Evolutionary conservation across 2,113 vertebrate species (phyloP).

Genomic region (Nothoprocta perdicaria): DNA sequence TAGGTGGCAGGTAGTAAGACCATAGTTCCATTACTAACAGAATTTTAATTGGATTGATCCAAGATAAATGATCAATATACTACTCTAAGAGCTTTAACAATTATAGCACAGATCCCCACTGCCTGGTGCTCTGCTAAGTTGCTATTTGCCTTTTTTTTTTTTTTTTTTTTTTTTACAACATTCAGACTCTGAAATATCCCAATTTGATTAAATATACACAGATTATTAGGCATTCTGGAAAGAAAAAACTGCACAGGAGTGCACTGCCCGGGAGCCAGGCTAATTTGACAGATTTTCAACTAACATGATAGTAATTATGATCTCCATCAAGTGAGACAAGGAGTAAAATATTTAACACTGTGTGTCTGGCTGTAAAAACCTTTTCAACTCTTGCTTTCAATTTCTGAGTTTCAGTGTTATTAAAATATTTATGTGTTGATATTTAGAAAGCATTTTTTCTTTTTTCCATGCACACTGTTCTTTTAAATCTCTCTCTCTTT

Average conservation of each 20-base stretch:
- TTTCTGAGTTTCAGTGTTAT: conserved; percentile 30
- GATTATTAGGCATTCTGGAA: conserved; percentile 40
- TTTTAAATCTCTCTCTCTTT: conserved; percentile 73
- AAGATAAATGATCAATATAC: conserved; percentile 5
- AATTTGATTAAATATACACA: conserved; percentile 38
- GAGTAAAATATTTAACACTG: conserved; percentile 27
- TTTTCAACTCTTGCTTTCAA: conserved; percentile 44
- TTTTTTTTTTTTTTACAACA: background rate
- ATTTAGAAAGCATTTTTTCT: conserved; percentile 27
- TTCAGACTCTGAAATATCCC: background rate
- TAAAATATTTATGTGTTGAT: conserved; percentile 44
- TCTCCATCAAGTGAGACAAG: conserved; percentile 30
- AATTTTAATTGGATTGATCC: background rate
- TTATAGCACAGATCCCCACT: background rate
- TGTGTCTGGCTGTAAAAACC: conserved; percentile 28
- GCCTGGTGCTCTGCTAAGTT: background rate
- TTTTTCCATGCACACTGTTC: background rate
- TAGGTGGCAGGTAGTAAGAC: conserved; percentile 27
- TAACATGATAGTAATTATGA: conserved; percentile 62
- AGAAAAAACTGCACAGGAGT: conserved; percentile 49
- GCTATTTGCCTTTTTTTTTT: background rate
- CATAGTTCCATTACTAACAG: conserved; percentile 47
- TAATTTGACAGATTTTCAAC: conserved; percentile 49
- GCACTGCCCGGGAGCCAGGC: conserved; percentile 33
- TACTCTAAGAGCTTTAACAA: background rate